phyloP scores from a whole-genome alignment of 1,140 invertebrate genomes.

The Aphelenchoides besseyi region DNA sequence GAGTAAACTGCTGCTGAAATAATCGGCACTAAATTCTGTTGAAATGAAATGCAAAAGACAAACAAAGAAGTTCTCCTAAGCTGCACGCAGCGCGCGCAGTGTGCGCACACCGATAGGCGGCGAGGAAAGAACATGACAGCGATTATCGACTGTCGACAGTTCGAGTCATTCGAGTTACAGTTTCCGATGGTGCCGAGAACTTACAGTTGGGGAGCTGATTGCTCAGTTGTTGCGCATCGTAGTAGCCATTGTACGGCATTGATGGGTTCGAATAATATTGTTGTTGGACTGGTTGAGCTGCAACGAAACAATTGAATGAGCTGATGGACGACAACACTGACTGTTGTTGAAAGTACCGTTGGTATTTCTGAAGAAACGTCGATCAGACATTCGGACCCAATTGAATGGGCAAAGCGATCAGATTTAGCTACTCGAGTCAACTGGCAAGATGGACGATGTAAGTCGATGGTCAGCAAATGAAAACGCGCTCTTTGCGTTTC shows the following conservation, averaged over 20 bases:
- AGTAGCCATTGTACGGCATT: constrained; percentile 10
- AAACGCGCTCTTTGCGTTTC: constrained; percentile 6
- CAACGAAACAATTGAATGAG: neutral
- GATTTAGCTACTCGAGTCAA: too few relatives aligned
- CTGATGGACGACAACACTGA: neutral
- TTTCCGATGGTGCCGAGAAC: too few relatives aligned
- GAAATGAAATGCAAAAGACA: too few relatives aligned
- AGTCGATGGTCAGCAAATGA: neutral
- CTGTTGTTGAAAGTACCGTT: constrained; percentile 7
- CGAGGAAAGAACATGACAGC: too few relatives aligned
- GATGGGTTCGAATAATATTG: neutral
- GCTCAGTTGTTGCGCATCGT: neutral
- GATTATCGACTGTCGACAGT: too few relatives aligned
- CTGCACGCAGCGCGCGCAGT: too few relatives aligned
- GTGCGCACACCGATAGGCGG: too few relatives aligned
- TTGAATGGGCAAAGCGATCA: neutral
- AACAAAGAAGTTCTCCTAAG: too few relatives aligned
- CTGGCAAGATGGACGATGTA: neutral
- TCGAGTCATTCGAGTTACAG: too few relatives aligned
- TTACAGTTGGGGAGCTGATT: neutral
- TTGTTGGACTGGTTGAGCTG: constrained; percentile 17
- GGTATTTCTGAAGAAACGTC: neutral
- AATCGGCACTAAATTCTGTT: neutral
- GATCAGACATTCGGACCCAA: constrained; percentile 5
- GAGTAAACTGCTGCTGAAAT: constrained; percentile 3